These are phyloP conservation scores for Macquaria australasica DNA, from an alignment of 2,113 vertebrate genomes.

Conservation along the genomic window DNA sequence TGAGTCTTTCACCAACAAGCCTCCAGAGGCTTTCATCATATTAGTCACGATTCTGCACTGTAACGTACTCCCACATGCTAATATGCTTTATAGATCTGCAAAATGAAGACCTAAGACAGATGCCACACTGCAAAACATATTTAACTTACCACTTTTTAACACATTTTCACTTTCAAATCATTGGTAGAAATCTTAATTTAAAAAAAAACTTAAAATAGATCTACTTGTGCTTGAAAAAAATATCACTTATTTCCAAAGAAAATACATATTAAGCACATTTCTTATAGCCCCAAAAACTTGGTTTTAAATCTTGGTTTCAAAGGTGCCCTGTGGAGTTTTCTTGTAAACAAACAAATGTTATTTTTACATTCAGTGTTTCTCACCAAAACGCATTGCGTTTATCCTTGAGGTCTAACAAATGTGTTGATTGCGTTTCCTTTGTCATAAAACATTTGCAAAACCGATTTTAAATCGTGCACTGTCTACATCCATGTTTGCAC, in stretches of 20 bases:
- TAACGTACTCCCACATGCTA: constrained; percentile 50
- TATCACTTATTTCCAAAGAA: neutral
- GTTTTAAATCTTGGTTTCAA: too few species aligned
- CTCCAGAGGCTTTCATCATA: constrained; percentile 28
- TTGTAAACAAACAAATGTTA: too few species aligned
- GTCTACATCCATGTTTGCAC: neutral
- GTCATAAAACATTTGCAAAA: neutral
- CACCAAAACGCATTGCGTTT: neutral
- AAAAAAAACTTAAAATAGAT: neutral
- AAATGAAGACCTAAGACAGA: constrained; percentile 1
- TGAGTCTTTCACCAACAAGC: constrained; percentile 2
- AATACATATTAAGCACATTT: neutral
- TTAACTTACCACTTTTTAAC: neutral
- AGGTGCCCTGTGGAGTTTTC: too few species aligned
- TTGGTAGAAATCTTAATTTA: neutral
- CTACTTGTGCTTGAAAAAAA: neutral
- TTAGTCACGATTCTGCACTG: constrained; percentile 61
- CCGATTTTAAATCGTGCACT: neutral
- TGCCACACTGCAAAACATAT: constrained; percentile 4
- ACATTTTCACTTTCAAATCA: neutral
- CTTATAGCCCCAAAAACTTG: neutral
- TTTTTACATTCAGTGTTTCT: too few species aligned
- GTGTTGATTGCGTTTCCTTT: neutral
- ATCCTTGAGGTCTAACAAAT: neutral
- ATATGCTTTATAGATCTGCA: constrained; percentile 13